Percentiles rank a stretch among this genome's conserved stretches.
Evolutionary conservation across 2,888 invertebrate species (phyloP).

Genomic region (Lasioglossum figueresi): DNA sequence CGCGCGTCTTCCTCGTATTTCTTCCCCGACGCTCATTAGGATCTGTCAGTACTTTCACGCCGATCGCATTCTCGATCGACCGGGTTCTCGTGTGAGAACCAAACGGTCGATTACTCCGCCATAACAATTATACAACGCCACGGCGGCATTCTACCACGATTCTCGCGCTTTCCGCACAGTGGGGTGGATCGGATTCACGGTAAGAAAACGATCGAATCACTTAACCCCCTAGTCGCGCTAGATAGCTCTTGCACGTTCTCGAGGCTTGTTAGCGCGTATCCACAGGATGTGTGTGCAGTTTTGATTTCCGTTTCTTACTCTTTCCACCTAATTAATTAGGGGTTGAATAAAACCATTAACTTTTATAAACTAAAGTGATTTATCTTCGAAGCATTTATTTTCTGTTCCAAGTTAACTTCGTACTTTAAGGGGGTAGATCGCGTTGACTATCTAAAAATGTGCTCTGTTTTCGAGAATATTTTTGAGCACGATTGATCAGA

Average conservation of each 20-base stretch:
- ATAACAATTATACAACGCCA: constrained; percentile 41
- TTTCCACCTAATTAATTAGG: background rate
- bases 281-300: background rate
- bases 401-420: background rate
- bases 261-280: background rate
- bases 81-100: constrained; percentile 35
- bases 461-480: background rate
- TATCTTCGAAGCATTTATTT: background rate
- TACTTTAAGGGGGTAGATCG: background rate
- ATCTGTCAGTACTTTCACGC: constrained; percentile 55
- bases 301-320: background rate
- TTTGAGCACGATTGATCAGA: background rate
- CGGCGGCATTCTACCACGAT: constrained; percentile 25
- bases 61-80: constrained; percentile 56
- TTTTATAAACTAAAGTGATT: background rate
- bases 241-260: background rate
- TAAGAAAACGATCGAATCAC: constrained; percentile 35
- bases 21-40: constrained; percentile 47
- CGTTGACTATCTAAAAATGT: background rate
- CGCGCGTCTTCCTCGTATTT: constrained; percentile 23
- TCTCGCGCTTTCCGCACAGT: constrained; percentile 17
- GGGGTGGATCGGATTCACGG: constrained; percentile 19
- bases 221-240: constrained; percentile 10
- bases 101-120: constrained; percentile 25
- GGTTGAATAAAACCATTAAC: background rate